Conservation (phyloP, 2,888 invertebrate genomes). For the Ophraella communa region DNA sequence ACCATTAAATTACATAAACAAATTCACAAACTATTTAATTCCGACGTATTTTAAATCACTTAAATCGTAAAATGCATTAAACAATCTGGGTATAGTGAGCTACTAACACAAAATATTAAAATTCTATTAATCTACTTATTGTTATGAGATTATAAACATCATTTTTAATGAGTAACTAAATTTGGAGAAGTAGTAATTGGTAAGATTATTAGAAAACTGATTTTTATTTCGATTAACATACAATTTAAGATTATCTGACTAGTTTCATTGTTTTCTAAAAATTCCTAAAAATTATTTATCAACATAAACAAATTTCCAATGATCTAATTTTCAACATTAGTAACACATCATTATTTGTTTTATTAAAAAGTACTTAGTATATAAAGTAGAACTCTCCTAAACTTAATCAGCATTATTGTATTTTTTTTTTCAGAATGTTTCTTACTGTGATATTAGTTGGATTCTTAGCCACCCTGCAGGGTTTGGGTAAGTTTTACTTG, state of each 20-base stretch:
- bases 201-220: background rate
- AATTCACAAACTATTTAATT: no score
- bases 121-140: no score
- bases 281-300: conserved; percentile 7
- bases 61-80: no score
- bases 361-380: background rate
- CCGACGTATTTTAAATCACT: no score
- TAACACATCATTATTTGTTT: background rate
- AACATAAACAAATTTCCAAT: conserved; percentile 5
- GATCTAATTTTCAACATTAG: background rate
- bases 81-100: no score
- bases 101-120: no score
- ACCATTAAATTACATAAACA: no score
- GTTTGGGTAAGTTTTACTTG: conserved; percentile 17
- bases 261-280: background rate
- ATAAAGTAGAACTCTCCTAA: background rate
- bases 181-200: no score
- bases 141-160: no score
- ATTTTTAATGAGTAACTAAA: no score
- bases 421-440: conserved; percentile 25
- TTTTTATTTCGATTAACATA: background rate
- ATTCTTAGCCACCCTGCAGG: conserved; percentile 15
- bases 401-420: background rate
- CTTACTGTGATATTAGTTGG: conserved; percentile 15
- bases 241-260: background rate